Evolutionary conservation across 2,113 vertebrate species (phyloP).

Genomic region (Pomatorhinus ruficollis): DNA sequence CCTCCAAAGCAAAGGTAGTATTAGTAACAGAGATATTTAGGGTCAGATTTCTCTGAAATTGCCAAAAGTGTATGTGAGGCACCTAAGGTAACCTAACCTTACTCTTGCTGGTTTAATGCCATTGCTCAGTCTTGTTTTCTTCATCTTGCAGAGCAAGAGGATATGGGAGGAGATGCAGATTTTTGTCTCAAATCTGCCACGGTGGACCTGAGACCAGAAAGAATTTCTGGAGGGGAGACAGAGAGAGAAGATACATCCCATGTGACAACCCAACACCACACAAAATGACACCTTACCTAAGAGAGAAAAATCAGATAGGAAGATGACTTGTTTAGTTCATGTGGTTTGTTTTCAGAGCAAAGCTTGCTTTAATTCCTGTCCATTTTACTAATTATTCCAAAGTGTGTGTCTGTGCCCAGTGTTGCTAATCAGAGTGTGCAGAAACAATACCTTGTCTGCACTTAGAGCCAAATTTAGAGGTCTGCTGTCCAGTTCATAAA

Average conservation of each 20-base stretch:
- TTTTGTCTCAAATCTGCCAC: background rate
- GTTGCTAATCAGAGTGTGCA: background rate
- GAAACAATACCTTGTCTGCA: background rate
- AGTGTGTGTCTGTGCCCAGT: background rate
- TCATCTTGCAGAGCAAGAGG: background rate
- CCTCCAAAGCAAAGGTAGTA: background rate
- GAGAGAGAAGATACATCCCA: background rate
- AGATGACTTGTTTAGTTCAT: background rate
- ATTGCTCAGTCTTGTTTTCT: background rate
- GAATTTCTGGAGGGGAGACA: background rate
- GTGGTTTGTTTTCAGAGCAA: background rate
- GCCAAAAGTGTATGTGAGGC: background rate
- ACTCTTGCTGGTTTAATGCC: background rate
- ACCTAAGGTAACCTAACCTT: background rate
- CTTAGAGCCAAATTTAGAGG: conserved; percentile 13
- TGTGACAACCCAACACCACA: background rate
- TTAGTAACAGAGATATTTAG: background rate
- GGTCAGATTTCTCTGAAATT: background rate
- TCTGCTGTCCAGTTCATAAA: conserved; percentile 42
- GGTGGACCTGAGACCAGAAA: background rate
- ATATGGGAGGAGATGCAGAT: background rate
- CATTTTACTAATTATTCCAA: background rate
- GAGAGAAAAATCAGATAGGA: background rate
- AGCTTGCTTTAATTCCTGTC: background rate
- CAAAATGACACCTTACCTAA: background rate